Evolutionary conservation across 2,888 invertebrate genomes (phyloP).

Genomic region (Celastrina argiolus): DNA sequence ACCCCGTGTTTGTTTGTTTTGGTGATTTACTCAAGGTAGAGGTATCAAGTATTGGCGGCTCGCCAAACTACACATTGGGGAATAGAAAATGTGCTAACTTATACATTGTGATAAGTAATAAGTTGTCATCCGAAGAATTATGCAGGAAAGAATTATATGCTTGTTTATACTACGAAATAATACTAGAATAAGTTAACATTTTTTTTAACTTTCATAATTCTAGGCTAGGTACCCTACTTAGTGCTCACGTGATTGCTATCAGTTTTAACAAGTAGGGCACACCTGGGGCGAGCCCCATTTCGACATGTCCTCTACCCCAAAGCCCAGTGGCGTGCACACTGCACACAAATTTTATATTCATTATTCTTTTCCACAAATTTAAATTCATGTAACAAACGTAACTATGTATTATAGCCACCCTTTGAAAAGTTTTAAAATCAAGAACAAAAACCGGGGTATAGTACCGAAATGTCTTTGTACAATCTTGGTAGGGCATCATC

Average conservation of each 20-base stretch:
- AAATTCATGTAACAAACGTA: neutral
- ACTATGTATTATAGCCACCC: neutral
- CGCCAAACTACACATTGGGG: slow-evolving; percentile 41
- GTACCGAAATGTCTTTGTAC: slow-evolving; percentile 22
- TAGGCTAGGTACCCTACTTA: neutral
- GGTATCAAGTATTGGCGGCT: slow-evolving; percentile 47
- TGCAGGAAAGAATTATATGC: slow-evolving; percentile 20
- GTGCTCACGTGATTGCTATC: neutral
- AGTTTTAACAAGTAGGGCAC: neutral
- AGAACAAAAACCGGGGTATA: neutral
- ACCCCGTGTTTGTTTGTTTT: slow-evolving; percentile 49
- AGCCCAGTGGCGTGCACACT: slow-evolving; percentile 1
- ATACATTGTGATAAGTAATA: slow-evolving; percentile 27
- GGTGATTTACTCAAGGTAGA: slow-evolving; percentile 53
- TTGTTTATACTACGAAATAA: slow-evolving; percentile 17
- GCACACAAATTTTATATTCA: neutral
- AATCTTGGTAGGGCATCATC: slow-evolving; percentile 30
- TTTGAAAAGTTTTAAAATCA: neutral
- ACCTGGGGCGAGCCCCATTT: neutral
- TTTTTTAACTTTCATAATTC: neutral
- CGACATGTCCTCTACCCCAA: neutral
- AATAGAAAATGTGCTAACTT: slow-evolving; percentile 24
- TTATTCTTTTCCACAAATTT: neutral
- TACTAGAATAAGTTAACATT: neutral
- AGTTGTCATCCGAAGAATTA: slow-evolving; percentile 25